Base-by-base conservation (phyloP, 2,797 vertebrate species). In the Pithecia hirsuta region DNA sequence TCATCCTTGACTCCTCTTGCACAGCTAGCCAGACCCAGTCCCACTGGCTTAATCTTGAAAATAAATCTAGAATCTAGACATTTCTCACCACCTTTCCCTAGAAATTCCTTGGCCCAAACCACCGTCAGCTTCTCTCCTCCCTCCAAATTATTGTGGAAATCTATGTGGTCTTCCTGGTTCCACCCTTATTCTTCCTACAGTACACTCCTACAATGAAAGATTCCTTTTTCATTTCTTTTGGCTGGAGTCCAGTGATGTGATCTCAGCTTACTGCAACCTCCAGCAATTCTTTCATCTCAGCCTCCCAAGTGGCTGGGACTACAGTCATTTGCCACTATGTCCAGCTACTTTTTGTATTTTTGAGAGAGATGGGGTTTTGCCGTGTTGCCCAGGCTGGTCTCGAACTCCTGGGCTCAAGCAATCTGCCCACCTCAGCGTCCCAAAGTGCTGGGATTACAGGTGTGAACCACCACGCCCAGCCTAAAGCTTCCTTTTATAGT, bases 361-460 rank as follows among this genome's bases (percentile, higher is more conserved):
- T 17, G 33, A 14, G 33, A n/a, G 61, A 67, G 33, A n/a, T n/a
- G 15, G 33, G 30, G 33, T 67, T 67, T 67, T 0, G 0, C 61
- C 61, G 4, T 19, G 61, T n/a, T 67, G 33, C 7, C 33, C 33
- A 67, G 61, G 15, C 61, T 67, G 61, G 15, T 9, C 61, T 67
- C 1, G 7, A 67, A 67, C 61, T 67, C 61, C 15, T 67, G 33
- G n/a, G 61, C 33, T 67, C 61, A 67, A 19, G 33, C 33, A 67
- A 15, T n/a, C 61, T 2, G 0, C 14, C 61, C 4, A 8, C 15
- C 33, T 67, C 33, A n/a, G 61, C 15, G 0, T 67, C 33, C 15
- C 15, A n/a, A 7, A 30, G 33, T n/a, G 30, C 61, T 67, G 61
- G 61, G 15, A 67, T 67, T 67, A n/a, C 61, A 67, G 33, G 61